These are phyloP conservation scores for Craseonycteris thonglongyai DNA, from an alignment of 2,113 vertebrate genomes.

Conservation along the genomic window DNA sequence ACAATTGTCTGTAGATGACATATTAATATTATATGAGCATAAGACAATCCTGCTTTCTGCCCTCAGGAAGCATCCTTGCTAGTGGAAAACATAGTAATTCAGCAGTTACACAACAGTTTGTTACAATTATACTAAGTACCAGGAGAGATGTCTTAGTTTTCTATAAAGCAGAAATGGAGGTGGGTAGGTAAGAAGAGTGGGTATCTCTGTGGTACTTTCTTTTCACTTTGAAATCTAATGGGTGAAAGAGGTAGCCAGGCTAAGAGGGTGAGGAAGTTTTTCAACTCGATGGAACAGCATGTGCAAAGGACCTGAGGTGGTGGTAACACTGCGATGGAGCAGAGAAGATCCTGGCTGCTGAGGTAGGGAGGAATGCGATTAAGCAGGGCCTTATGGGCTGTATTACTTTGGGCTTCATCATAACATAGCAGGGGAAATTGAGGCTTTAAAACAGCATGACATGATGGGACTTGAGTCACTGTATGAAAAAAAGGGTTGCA, in stretches of 20 bases:
- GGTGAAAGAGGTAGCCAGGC: not conserved
- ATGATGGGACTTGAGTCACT: not conserved
- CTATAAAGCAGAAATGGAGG: not conserved
- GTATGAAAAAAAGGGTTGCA: not conserved
- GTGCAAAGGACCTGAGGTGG: not conserved
- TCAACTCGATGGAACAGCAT: not conserved
- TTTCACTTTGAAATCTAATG: not conserved
- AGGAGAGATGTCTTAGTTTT: not conserved
- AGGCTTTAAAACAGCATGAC: not conserved
- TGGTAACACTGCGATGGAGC: not conserved
- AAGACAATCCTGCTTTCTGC: not conserved
- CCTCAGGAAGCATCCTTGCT: not conserved
- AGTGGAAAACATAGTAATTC: not conserved
- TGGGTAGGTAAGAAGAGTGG: not conserved
- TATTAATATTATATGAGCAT: not conserved
- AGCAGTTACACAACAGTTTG: not conserved
- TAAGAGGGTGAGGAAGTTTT: not conserved
- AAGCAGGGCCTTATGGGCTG: not conserved
- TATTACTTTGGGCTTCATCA: not conserved
- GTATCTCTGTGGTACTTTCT: not conserved
- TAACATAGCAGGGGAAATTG: not conserved
- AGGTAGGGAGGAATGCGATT: not conserved
- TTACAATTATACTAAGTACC: not conserved
- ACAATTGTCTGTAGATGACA: not conserved
- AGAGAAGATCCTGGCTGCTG: not conserved